These are phyloP conservation scores for Campylomormyrus numenius DNA, from an alignment of 2,113 vertebrate genomes.

Conservation along the genomic window DNA sequence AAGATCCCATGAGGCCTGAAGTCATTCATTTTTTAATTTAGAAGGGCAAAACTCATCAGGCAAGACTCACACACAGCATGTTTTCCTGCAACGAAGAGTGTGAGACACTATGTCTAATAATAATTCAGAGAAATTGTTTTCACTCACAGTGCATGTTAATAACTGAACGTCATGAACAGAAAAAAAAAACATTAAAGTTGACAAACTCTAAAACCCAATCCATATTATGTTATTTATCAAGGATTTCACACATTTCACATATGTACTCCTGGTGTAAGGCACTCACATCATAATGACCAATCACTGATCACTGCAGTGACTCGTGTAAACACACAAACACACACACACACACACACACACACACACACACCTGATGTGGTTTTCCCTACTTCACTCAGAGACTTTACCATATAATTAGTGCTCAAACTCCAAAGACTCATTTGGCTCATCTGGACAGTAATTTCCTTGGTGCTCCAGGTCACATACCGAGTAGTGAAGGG, in stretches of 20 bases:
- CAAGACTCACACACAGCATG: background rate
- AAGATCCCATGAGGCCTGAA: background rate
- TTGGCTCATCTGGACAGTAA: conserved; percentile 25
- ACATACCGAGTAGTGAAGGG: conserved; percentile 7
- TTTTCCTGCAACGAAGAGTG: background rate
- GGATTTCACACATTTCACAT: background rate
- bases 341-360: background rate
- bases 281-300: background rate
- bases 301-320: background rate
- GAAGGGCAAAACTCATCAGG: background rate
- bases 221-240: background rate
- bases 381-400: background rate
- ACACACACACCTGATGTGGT: background rate
- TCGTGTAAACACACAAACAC: background rate
- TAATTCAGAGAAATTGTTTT: background rate
- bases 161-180: background rate
- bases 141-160: background rate
- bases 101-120: background rate
- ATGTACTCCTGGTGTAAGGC: background rate
- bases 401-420: background rate
- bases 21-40: background rate
- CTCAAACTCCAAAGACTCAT: conserved; percentile 2
- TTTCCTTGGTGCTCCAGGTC: conserved; percentile 14
- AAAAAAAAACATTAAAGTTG: background rate
- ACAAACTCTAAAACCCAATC: background rate